Percentiles rank a stretch among this genome's conserved stretches.
Conservation (phyloP, 2,888 invertebrate genomes). For the Ophioninae sp. region DNA sequence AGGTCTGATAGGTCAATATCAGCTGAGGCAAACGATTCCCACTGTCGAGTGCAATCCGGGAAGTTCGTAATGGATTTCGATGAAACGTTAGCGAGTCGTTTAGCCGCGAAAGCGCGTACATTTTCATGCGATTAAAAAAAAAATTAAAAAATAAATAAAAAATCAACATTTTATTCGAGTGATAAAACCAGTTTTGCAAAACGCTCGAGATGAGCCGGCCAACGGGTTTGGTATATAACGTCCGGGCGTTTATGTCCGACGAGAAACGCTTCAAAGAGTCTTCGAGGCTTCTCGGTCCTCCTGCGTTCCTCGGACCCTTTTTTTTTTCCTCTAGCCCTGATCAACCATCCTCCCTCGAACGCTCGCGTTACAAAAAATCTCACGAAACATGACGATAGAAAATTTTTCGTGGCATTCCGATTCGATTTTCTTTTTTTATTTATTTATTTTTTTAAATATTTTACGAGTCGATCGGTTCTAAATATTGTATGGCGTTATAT, state of each 20-base stretch:
- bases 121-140: slow-evolving; percentile 16
- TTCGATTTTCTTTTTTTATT: too few species aligned
- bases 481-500: too few species aligned
- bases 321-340: background rate
- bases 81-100: slow-evolving; percentile 9
- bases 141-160: too few species aligned
- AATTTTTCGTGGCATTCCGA: too few species aligned
- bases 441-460: too few species aligned
- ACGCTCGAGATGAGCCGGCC: slow-evolving; percentile 45
- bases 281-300: background rate
- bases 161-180: slow-evolving; percentile 15
- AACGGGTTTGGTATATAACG: slow-evolving; percentile 35
- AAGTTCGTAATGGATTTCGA: slow-evolving; percentile 17
- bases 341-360: too few species aligned
- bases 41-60: slow-evolving; percentile 1
- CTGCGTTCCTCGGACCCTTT: background rate
- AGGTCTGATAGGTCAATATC: too few species aligned
- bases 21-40: slow-evolving; percentile 7
- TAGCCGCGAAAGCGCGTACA: slow-evolving; percentile 28
- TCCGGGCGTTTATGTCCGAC: slow-evolving; percentile 28
- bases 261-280: slow-evolving; percentile 27
- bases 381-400: too few species aligned
- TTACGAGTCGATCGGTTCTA: too few species aligned
- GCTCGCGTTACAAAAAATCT: too few species aligned
- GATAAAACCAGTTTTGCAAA: slow-evolving; percentile 55